These are phyloP conservation scores for Procambarus clarkii DNA, from an alignment of 1,140 invertebrate genomes.

Conservation along the genomic window DNA sequence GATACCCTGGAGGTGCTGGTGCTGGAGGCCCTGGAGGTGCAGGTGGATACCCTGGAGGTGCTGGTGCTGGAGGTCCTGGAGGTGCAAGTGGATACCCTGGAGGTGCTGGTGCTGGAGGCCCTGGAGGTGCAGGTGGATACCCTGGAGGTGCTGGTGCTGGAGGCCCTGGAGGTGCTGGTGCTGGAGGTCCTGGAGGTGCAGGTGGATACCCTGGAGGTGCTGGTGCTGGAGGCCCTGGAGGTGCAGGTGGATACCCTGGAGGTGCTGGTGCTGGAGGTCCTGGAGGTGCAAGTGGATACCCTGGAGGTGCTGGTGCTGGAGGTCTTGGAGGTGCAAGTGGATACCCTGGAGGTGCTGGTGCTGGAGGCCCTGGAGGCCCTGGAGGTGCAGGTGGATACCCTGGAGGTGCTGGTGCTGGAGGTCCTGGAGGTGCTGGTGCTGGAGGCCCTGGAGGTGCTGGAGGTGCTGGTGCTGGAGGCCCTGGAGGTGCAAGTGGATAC, in stretches of 20 bases:
- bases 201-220: background rate
- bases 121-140: conserved; percentile 12
- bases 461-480: background rate
- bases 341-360: background rate
- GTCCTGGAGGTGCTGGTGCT: conserved; percentile 3
- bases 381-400: background rate
- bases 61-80: conserved; percentile 11
- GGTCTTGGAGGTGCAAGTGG: background rate
- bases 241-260: background rate
- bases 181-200: background rate
- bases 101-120: background rate
- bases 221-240: conserved; percentile 17
- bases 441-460: conserved; percentile 29
- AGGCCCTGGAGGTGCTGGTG: background rate
- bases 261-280: background rate
- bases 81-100: background rate
- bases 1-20: background rate
- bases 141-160: background rate
- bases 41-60: background rate
- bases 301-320: background rate
- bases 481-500: background rate
- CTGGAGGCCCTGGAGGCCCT: conserved; percentile 18
- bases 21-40: background rate
- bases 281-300: conserved; percentile 4
- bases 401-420: background rate